A percentile compares a stretch with the other conserved stretches of the same genome.
Evolutionary conservation across 2,888 invertebrate species (phyloP).

Genomic region (Aphidius colemani): DNA sequence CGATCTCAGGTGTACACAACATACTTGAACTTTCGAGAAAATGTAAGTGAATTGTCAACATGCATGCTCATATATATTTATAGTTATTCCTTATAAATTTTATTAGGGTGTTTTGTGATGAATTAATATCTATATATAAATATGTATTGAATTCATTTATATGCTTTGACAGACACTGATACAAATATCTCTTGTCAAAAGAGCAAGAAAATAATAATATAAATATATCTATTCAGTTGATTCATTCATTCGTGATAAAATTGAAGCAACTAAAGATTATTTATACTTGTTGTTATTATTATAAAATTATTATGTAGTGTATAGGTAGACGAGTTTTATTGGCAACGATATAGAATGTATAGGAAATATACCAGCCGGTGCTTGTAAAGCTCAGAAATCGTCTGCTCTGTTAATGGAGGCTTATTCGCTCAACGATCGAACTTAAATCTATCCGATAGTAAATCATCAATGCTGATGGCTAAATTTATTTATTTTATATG

Average conservation of each 20-base stretch:
- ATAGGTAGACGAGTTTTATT: constrained; percentile 24
- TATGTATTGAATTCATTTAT: no score
- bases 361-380: constrained; percentile 21
- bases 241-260: constrained; percentile 15
- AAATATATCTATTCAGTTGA: neutral
- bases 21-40: no score
- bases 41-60: constrained; percentile 23
- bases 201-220: neutral
- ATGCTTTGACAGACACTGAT: no score
- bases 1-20: constrained; percentile 41
- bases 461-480: constrained; percentile 13
- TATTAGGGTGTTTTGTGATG: no score
- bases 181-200: no score
- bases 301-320: no score
- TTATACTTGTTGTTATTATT: no score
- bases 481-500: neutral
- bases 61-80: constrained; percentile 2
- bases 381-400: constrained; percentile 25
- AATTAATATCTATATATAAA: no score
- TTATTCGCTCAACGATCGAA: constrained; percentile 12
- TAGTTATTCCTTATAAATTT: no score
- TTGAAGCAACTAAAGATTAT: constrained; percentile 4
- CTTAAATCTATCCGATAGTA: constrained; percentile 21
- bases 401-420: constrained; percentile 24
- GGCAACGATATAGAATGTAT: constrained; percentile 7